phyloP scores from a whole-genome alignment of 2,797 vertebrate species.

The Vultur gryphus region DNA sequence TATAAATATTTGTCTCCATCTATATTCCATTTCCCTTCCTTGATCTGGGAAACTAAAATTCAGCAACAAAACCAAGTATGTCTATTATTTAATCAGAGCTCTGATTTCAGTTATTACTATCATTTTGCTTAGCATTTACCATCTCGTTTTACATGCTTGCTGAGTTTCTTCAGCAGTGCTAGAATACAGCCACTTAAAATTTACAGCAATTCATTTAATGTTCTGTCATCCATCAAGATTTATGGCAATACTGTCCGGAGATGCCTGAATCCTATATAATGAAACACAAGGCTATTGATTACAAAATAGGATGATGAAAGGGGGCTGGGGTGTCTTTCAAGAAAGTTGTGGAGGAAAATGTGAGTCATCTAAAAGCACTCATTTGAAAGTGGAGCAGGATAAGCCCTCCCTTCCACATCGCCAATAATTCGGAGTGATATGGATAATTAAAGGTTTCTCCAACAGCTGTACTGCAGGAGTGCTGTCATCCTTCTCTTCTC shows the following conservation, averaged over 20 bases:
- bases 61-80: neutral
- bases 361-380: conserved; percentile 4
- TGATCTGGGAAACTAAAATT: neutral
- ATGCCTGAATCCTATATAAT: conserved; percentile 7
- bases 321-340: neutral
- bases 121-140: neutral
- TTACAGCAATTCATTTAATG: conserved; percentile 61
- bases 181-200: conserved; percentile 53
- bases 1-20: neutral
- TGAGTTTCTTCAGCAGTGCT: neutral
- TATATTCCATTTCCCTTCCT: neutral
- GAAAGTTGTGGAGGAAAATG: conserved; percentile 6
- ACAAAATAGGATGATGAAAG: conserved; percentile 22
- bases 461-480: neutral
- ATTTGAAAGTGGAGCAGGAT: neutral
- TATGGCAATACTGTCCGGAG: conserved; percentile 16
- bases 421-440: neutral
- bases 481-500: neutral
- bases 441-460: conserved; percentile 11
- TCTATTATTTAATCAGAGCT: neutral
- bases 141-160: neutral
- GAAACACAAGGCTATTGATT: conserved; percentile 42
- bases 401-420: neutral
- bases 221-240: conserved; percentile 36
- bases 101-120: neutral